Percentiles rank a stretch among this genome's conserved stretches.
phyloP scores from a whole-genome alignment of 2,797 vertebrate species.

The Hydrophis major region DNA sequence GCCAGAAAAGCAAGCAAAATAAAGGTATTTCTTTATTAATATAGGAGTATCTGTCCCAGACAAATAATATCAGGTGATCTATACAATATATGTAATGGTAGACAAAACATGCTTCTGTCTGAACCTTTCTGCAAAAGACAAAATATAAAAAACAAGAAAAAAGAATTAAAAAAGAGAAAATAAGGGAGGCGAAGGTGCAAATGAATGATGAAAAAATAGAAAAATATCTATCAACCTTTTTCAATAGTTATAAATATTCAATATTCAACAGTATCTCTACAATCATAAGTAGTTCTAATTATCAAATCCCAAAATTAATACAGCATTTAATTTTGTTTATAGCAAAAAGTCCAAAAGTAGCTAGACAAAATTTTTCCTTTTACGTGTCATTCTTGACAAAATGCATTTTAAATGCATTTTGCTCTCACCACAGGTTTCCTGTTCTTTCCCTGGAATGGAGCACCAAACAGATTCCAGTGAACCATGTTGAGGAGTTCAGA shows the following conservation, averaged over 20 bases:
- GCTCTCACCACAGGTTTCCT: neutral
- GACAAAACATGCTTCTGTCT: constrained; percentile 16
- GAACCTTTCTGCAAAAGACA: neutral
- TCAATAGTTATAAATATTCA: neutral
- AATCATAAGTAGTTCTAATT: neutral
- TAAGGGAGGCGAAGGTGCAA: neutral
- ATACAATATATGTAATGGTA: constrained; percentile 15
- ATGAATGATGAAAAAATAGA: neutral
- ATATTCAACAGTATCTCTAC: neutral
- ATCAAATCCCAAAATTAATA: neutral
- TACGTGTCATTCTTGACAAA: neutral
- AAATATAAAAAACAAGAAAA: neutral
- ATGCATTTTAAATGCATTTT: neutral
- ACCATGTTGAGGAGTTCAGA: neutral
- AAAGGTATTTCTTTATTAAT: constrained; percentile 61
- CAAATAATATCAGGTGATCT: constrained; percentile 44
- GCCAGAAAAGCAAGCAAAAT: constrained; percentile 52
- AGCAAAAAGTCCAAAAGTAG: neutral
- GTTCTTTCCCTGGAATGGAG: neutral
- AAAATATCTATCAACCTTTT: neutral
- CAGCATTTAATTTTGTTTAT: neutral
- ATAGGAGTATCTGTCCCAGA: constrained; percentile 37
- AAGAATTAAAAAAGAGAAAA: neutral
- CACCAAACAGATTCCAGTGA: neutral
- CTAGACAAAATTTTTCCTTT: neutral